These are phyloP conservation scores for Nyctereutes procyonoides DNA, from an alignment of 2,113 vertebrate species.

Conservation along the genomic window DNA sequence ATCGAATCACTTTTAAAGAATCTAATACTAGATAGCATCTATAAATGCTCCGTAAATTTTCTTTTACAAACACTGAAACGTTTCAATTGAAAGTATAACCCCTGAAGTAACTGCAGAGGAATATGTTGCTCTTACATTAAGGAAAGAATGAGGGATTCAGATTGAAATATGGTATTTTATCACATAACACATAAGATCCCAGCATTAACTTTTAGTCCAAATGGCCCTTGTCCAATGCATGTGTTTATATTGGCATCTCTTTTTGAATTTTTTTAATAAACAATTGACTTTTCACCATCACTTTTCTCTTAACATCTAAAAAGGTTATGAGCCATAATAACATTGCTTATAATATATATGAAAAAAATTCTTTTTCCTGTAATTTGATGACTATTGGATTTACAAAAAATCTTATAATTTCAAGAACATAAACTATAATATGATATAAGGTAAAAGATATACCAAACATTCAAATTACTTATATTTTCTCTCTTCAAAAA, in stretches of 20 bases:
- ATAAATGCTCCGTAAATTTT: not conserved
- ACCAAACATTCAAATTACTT: not conserved
- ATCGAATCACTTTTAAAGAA: not conserved
- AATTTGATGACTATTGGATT: conserved; percentile 43
- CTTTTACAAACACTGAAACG: not conserved
- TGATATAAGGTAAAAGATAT: not conserved
- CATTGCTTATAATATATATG: conserved; percentile 41
- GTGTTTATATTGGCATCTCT: conserved; percentile 52
- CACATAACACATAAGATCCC: not conserved
- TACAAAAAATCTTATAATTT: conserved; percentile 62
- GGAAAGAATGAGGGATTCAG: not conserved
- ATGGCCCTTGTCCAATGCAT: not conserved
- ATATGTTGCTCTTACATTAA: not conserved
- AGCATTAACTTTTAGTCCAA: conserved; percentile 47
- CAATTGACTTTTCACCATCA: conserved; percentile 43
- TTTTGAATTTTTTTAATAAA: conserved; percentile 70
- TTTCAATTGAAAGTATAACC: not conserved
- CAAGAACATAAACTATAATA: not conserved
- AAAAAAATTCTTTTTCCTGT: conserved; percentile 39
- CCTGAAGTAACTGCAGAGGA: not conserved
- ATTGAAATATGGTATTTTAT: conserved; percentile 41
- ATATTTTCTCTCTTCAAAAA: not conserved
- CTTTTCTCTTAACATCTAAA: conserved; percentile 36
- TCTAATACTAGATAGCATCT: not conserved
- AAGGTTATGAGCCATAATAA: conserved; percentile 27